phyloP scores from a whole-genome alignment of 2,797 vertebrate genomes.

The Parauchenoglanis punctatus region DNA sequence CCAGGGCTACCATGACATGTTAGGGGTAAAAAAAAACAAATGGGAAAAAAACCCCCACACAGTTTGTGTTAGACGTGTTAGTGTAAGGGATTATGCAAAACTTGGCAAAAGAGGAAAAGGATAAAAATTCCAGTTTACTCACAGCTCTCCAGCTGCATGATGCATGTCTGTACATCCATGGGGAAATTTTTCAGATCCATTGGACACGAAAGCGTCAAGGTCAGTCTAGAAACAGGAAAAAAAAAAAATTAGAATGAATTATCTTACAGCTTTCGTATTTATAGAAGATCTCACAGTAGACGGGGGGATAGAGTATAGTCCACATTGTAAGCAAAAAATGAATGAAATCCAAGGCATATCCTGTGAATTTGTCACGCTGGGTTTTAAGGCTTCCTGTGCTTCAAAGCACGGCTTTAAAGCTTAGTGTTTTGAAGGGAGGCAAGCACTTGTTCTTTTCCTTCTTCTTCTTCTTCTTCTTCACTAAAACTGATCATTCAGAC shows the following conservation, averaged over 20 bases:
- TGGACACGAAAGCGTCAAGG: slow-evolving; percentile 92
- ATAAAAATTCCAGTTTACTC: slow-evolving; percentile 70
- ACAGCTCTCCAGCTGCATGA: slow-evolving; percentile 99
- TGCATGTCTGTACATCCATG: slow-evolving; percentile 97
- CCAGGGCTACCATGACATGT: neutral
- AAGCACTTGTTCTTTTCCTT: neutral
- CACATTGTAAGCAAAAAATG: neutral
- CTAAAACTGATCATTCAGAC: neutral
- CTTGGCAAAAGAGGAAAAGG: neutral
- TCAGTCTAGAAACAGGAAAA: slow-evolving; percentile 76
- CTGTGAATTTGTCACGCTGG: slow-evolving; percentile 22
- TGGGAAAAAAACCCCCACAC: neutral
- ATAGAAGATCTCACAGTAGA: neutral
- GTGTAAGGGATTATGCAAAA: neutral
- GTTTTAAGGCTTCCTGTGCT: slow-evolving; percentile 14
- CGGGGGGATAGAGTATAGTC: neutral
- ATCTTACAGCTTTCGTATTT: neutral
- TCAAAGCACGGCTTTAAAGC: slow-evolving; percentile 16
- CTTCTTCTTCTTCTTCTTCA: neutral
- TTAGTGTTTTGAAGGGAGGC: neutral
- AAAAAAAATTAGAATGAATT: neutral
- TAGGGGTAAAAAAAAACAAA: neutral
- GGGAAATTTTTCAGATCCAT: slow-evolving; percentile 99
- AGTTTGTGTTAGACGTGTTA: neutral
- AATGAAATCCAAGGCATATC: neutral